phyloP scores from a whole-genome alignment of 2,888 invertebrate species.

The Leucania comma region DNA sequence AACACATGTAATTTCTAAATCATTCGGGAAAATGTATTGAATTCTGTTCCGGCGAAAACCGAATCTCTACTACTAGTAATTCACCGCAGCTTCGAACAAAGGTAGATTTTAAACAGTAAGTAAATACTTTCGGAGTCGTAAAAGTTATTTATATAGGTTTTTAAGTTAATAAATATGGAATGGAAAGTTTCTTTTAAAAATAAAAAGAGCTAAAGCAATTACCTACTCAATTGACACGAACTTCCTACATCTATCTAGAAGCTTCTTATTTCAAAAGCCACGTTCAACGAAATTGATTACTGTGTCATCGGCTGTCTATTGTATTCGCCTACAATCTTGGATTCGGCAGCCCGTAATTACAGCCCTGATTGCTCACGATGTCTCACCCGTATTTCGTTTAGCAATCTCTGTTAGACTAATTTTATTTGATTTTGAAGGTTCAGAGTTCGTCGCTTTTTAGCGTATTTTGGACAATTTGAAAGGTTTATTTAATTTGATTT shows the following conservation, averaged over 20 bases:
- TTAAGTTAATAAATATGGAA: no score
- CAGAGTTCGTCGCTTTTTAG: no score
- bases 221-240: not conserved
- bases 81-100: no score
- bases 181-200: not conserved
- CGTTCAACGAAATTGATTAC: conserved; percentile 3
- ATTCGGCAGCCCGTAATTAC: conserved; percentile 30
- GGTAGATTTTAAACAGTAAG: no score
- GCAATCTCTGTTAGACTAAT: not conserved
- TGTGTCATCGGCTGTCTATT: conserved; percentile 9
- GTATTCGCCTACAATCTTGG: conserved; percentile 10
- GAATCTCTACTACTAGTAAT: no score
- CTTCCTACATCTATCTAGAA: not conserved
- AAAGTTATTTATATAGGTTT: no score
- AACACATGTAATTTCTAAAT: no score
- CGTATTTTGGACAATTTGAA: no score
- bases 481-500: not conserved
- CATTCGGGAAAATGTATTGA: no score
- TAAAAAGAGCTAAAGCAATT: not conserved
- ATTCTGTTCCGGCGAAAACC: no score
- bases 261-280: conserved; percentile 22
- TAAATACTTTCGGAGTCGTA: no score
- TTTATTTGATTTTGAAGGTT: conserved; percentile 10
- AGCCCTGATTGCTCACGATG: not conserved
- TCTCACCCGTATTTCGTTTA: conserved; percentile 22